These are phyloP conservation scores for Enteromius paludinosus DNA, from an alignment of 2,797 vertebrate genomes.

Conservation along the genomic window DNA sequence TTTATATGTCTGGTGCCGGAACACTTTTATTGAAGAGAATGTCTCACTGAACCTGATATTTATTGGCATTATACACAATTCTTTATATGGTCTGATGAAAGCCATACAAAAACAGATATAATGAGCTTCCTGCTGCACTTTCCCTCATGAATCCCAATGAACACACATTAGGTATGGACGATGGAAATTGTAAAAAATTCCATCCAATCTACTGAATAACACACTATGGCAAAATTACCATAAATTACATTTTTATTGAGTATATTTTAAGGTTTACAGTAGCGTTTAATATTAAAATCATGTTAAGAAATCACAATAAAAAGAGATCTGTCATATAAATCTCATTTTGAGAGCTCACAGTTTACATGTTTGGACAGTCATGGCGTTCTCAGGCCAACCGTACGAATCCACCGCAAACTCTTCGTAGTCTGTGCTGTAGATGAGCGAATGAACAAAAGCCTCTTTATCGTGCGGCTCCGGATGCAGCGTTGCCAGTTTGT, in stretches of 20 bases:
- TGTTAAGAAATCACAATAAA: slow-evolving; percentile 3
- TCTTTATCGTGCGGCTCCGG: slow-evolving; percentile 91
- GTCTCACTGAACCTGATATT: not conserved
- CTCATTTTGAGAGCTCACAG: slow-evolving; percentile 66
- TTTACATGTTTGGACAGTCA: slow-evolving; percentile 85
- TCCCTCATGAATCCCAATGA: not conserved
- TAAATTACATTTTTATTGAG: slow-evolving; percentile 9
- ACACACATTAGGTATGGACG: not conserved
- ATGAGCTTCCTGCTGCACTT: not conserved
- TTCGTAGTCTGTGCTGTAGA: slow-evolving; percentile 88
- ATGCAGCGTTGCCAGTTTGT: slow-evolving; percentile 82
- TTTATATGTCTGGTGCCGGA: not conserved
- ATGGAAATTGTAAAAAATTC: not conserved
- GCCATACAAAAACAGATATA: not conserved
- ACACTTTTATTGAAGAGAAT: not conserved
- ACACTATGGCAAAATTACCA: not conserved
- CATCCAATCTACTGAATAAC: not conserved
- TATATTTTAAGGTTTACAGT: slow-evolving; percentile 9
- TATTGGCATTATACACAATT: not conserved
- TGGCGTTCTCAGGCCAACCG: slow-evolving; percentile 86
- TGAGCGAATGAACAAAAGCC: slow-evolving; percentile 82
- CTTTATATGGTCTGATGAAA: not conserved
- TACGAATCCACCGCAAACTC: slow-evolving; percentile 87
- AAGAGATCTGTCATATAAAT: not conserved
- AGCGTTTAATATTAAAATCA: not conserved